These are phyloP conservation scores for Phoenicopterus ruber DNA, from an alignment of 2,113 vertebrate genomes.

Conservation along the genomic window DNA sequence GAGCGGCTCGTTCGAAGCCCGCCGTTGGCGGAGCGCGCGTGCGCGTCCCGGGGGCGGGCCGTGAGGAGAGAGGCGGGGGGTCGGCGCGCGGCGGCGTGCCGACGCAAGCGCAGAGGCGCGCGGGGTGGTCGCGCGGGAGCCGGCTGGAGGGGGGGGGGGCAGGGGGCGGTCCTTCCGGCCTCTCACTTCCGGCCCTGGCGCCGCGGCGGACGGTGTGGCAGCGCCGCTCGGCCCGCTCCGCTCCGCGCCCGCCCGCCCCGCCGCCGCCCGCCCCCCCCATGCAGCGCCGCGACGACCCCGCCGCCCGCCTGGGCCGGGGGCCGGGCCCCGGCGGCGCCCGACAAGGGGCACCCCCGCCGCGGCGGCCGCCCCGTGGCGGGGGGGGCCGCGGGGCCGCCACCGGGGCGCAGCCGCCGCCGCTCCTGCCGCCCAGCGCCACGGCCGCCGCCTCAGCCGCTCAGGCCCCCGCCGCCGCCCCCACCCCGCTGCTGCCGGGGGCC, in stretches of 20 bases:
- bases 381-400: neutral
- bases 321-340: conserved; percentile 52
- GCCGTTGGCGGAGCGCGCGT: neutral
- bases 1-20: too few species aligned
- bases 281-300: conserved; percentile 68
- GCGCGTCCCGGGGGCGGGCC: neutral
- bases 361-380: conserved; percentile 39
- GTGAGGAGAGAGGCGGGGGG: neutral
- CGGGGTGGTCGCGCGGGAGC: neutral
- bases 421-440: conserved; percentile 47
- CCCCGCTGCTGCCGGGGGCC: conserved; percentile 48
- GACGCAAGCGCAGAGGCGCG: neutral
- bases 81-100: too few species aligned
- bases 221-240: neutral
- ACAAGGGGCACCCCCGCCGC: neutral
- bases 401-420: conserved; percentile 39
- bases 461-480: neutral
- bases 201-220: conserved; percentile 18
- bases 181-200: neutral
- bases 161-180: neutral
- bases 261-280: neutral
- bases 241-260: neutral
- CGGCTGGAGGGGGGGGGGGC: neutral
- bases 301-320: conserved; percentile 47
- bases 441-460: conserved; percentile 5